Conservation (phyloP, 2,888 invertebrate species). For the Pandemis corylana region DNA sequence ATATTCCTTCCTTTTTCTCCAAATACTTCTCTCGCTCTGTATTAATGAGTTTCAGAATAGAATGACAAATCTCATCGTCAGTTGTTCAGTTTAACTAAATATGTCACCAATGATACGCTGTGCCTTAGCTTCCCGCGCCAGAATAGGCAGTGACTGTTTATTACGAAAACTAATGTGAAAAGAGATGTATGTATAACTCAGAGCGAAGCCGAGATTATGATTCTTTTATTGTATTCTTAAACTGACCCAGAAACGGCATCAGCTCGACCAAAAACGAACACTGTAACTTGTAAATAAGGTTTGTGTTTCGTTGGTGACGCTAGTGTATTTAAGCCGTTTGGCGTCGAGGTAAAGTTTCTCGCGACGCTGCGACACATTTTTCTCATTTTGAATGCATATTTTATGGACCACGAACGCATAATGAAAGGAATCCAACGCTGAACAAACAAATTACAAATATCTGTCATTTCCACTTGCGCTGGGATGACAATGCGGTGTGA, state of each 20-base stretch:
- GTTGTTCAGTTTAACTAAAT: slow-evolving; percentile 41
- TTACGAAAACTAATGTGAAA: slow-evolving; percentile 78
- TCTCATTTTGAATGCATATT: slow-evolving; percentile 83
- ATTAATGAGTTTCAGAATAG: slow-evolving; percentile 27
- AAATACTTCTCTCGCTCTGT: background rate
- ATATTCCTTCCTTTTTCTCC: background rate
- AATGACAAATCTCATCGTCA: slow-evolving; percentile 38
- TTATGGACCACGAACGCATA: slow-evolving; percentile 78
- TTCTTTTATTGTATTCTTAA: slow-evolving; percentile 54
- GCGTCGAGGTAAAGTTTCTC: slow-evolving; percentile 46
- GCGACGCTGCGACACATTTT: slow-evolving; percentile 79
- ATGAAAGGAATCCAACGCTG: slow-evolving; percentile 75
- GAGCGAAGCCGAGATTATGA: slow-evolving; percentile 75
- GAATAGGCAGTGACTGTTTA: slow-evolving; percentile 65
- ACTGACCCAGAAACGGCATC: slow-evolving; percentile 46
- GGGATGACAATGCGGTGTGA: slow-evolving; percentile 37
- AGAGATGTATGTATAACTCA: slow-evolving; percentile 73
- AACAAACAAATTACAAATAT: slow-evolving; percentile 75
- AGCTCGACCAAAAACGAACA: slow-evolving; percentile 45
- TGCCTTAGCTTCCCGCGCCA: slow-evolving; percentile 47
- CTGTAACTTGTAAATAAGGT: slow-evolving; percentile 47
- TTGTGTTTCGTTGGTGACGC: slow-evolving; percentile 43
- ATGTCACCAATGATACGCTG: slow-evolving; percentile 49
- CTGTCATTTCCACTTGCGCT: slow-evolving; percentile 52
- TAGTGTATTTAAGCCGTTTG: slow-evolving; percentile 46